Conservation (phyloP, 2,797 vertebrate species). For the Pseudochirops corinnae region DNA sequence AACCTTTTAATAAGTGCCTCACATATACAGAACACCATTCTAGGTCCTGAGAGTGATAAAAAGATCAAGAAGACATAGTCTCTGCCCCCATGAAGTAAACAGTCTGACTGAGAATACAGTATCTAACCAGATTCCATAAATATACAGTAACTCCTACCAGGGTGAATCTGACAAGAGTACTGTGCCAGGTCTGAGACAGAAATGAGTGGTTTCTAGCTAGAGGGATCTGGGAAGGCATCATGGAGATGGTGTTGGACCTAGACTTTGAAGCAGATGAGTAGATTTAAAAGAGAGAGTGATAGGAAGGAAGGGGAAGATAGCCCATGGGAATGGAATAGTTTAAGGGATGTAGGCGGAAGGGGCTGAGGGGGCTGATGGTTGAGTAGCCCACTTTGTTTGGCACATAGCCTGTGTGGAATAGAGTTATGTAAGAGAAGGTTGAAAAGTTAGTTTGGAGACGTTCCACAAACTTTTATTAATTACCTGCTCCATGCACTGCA, state of each 20-base stretch:
- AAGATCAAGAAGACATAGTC: not conserved
- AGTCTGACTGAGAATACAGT: not conserved
- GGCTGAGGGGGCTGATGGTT: not conserved
- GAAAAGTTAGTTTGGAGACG: not conserved
- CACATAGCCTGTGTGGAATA: not conserved
- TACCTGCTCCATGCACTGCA: not conserved
- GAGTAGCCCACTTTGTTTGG: not conserved
- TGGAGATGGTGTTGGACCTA: not conserved
- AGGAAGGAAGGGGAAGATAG: not conserved
- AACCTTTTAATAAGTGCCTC: not conserved
- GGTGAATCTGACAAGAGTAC: not conserved
- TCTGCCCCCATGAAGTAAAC: not conserved
- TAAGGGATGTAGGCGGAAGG: not conserved
- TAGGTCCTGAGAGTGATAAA: not conserved
- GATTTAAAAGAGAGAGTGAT: not conserved
- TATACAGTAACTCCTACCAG: not conserved
- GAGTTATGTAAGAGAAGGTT: not conserved
- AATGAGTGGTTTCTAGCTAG: not conserved
- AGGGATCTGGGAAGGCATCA: not conserved
- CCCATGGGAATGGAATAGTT: not conserved
- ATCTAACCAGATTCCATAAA: not conserved
- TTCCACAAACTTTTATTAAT: not conserved
- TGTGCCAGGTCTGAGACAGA: not conserved
- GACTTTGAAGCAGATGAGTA: not conserved
- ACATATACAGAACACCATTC: not conserved